phyloP scores from a whole-genome alignment of 2,888 invertebrate species.

The Syrista parreyssii region DNA sequence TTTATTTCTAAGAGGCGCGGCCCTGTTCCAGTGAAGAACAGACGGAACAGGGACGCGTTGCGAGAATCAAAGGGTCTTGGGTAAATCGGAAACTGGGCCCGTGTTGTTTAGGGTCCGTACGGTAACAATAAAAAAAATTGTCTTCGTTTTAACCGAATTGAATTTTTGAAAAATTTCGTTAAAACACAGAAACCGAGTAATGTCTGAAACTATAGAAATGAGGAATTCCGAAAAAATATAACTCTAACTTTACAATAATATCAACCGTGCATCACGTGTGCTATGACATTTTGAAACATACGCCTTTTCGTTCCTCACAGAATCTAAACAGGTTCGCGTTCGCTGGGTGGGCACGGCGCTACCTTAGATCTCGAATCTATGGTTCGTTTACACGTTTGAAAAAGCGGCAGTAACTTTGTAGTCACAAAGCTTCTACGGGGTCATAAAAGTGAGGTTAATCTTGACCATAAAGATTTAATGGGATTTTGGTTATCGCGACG shows the following conservation, averaged over 20 bases:
- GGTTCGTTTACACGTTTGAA: conserved; percentile 12
- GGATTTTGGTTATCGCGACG: conserved; percentile 4
- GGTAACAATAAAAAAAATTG: neutral
- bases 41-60: neutral
- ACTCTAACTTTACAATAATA: neutral
- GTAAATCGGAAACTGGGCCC: neutral
- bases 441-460: conserved; percentile 18
- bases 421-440: conserved; percentile 11
- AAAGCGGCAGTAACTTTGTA: conserved; percentile 19
- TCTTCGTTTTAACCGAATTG: neutral
- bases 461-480: conserved; percentile 16
- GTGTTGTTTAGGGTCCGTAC: neutral
- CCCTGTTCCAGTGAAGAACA: conserved; percentile 5
- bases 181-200: accelerated
- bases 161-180: neutral
- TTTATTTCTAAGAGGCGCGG: conserved; percentile 45
- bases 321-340: neutral
- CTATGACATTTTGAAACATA: neutral
- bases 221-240: neutral
- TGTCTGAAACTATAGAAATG: accelerated
- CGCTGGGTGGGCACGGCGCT: conserved; percentile 6
- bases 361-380: conserved; percentile 6
- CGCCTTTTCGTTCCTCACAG: neutral
- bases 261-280: neutral
- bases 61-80: neutral